phyloP scores from a whole-genome alignment of 2,113 vertebrate species.

The Egretta garzetta region DNA sequence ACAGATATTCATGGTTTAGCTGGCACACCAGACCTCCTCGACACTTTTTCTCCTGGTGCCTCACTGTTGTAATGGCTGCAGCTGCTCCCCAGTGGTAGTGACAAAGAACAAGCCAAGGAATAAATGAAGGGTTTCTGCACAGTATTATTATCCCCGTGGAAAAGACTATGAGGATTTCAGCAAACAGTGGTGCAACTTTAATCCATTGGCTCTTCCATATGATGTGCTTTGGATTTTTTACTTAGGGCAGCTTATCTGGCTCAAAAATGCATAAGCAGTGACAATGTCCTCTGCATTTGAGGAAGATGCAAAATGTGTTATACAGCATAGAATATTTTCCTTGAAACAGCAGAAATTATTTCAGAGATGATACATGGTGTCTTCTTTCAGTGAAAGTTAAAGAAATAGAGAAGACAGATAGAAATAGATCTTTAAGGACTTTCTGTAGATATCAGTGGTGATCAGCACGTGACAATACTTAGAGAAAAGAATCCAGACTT shows the following conservation, averaged over 20 bases:
- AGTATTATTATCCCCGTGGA: neutral
- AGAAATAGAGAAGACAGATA: neutral
- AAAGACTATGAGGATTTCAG: neutral
- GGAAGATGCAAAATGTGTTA: neutral
- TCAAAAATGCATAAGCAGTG: neutral
- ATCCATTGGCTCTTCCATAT: too few relatives aligned
- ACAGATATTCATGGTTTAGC: neutral
- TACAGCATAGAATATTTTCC: neutral
- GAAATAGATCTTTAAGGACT: neutral
- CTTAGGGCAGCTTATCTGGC: neutral
- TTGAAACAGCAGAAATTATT: neutral
- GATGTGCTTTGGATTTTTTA: accelerated
- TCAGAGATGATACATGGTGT: neutral
- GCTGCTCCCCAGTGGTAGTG: neutral
- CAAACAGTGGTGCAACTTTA: neutral
- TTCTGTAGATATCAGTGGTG: neutral
- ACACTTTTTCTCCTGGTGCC: neutral
- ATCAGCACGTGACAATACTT: neutral
- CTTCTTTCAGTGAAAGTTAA: neutral
- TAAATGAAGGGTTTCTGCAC: neutral
- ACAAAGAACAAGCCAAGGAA: neutral
- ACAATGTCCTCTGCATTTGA: neutral
- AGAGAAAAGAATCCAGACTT: neutral
- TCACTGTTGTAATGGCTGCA: neutral
- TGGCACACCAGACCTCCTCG: accelerated